Percentiles rank a stretch among this genome's conserved stretches.
phyloP scores from a whole-genome alignment of 2,888 invertebrate genomes.

The Apotomis turbidana region DNA sequence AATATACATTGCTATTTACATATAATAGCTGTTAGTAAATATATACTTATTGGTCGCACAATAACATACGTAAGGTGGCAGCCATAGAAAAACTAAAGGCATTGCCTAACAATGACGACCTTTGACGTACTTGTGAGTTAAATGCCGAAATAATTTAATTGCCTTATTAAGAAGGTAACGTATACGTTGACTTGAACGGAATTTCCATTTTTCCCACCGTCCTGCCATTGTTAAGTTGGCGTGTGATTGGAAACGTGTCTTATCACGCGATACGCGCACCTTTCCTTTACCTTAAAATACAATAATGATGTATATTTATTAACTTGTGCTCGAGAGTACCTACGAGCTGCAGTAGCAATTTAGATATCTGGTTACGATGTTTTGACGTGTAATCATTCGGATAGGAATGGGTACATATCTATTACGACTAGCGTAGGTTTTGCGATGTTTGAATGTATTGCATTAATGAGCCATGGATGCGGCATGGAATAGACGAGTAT shows the following conservation, averaged over 20 bases:
- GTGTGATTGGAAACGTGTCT: constrained; percentile 82
- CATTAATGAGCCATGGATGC: too few relatives aligned
- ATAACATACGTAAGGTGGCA: too few relatives aligned
- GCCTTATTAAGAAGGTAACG: constrained; percentile 25
- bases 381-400: constrained; percentile 15
- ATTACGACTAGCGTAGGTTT: not conserved
- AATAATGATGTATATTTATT: constrained; percentile 55
- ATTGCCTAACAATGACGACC: too few relatives aligned
- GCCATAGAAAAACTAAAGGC: too few relatives aligned
- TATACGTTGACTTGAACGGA: constrained; percentile 14
- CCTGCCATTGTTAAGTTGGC: constrained; percentile 60
- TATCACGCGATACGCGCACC: constrained; percentile 68
- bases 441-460: not conserved
- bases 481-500: too few relatives aligned
- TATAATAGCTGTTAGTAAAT: too few relatives aligned
- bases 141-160: constrained; percentile 12
- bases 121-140: not conserved
- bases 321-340: constrained; percentile 47
- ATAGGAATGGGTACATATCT: not conserved
- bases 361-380: constrained; percentile 32
- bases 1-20: too few relatives aligned
- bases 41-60: too few relatives aligned
- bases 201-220: constrained; percentile 57
- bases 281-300: constrained; percentile 56
- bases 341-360: constrained; percentile 44